phyloP scores from a whole-genome alignment of 2,797 vertebrate species.

The Rallus crepitans region DNA sequence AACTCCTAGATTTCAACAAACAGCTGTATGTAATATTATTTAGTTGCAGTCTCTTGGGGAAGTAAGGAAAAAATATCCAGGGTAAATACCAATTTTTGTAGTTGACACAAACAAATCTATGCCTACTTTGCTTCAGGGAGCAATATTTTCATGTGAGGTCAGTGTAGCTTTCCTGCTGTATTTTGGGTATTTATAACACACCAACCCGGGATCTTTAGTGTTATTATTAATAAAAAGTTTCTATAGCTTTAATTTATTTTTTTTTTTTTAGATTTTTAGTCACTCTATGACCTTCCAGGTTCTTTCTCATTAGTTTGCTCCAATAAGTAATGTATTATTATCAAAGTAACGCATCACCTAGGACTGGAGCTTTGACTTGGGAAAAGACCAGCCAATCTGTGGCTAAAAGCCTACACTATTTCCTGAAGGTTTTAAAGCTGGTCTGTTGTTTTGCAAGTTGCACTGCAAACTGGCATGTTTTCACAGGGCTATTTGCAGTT shows the following conservation, averaged over 20 bases:
- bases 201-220: background rate
- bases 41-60: background rate
- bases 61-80: background rate
- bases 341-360: background rate
- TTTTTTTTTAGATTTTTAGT: background rate
- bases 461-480: background rate
- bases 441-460: background rate
- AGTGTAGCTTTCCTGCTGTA: background rate
- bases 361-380: background rate
- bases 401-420: background rate
- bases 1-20: background rate
- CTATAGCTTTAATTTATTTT: background rate
- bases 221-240: background rate
- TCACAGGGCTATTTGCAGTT: accelerated
- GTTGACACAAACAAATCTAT: background rate
- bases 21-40: background rate
- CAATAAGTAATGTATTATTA: background rate
- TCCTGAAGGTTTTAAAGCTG: background rate
- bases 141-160: background rate
- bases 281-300: background rate
- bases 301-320: background rate
- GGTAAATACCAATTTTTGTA: background rate
- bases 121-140: background rate
- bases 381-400: background rate
- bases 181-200: background rate